Percentiles rank a stretch among this genome's conserved stretches.
Conservation (phyloP, 1,140 invertebrate genomes). For the Dolichoris vasculosae region DNA sequence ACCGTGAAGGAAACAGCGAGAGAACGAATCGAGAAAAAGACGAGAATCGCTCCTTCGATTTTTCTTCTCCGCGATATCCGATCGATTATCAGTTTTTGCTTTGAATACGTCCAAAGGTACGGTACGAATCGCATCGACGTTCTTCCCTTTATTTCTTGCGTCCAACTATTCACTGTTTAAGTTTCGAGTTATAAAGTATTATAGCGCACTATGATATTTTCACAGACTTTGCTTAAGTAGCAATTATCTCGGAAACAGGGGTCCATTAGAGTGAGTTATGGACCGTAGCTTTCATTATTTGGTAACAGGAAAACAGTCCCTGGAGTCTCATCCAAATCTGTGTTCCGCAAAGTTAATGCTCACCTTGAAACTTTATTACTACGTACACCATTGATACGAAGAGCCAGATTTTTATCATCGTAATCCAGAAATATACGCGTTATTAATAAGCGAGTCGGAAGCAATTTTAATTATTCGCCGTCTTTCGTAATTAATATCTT, state of each 20-base stretch:
- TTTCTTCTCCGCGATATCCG: not conserved
- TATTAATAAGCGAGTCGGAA: not conserved
- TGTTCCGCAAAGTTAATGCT: not conserved
- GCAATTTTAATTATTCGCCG: not conserved
- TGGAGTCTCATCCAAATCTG: conserved; percentile 7
- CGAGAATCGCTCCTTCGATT: not conserved
- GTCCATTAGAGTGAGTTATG: not conserved
- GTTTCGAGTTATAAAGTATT: conserved; percentile 17
- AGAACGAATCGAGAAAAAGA: not conserved
- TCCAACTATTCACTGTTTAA: not conserved
- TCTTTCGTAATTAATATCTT: not conserved
- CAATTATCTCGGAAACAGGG: conserved; percentile 15
- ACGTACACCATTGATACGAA: not conserved
- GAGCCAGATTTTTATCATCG: not conserved
- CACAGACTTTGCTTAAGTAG: not conserved
- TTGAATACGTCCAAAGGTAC: not conserved
- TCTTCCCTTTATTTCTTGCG: not conserved
- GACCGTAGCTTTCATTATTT: conserved; percentile 7
- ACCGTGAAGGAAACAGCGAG: too few relatives aligned
- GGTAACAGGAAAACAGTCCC: conserved; percentile 11
- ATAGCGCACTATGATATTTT: not conserved
- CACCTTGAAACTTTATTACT: not conserved
- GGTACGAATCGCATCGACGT: too few relatives aligned
- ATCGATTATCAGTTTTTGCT: not conserved
- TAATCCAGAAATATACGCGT: not conserved